Conservation (phyloP, 2,113 vertebrate species). For the Rynchops niger region DNA sequence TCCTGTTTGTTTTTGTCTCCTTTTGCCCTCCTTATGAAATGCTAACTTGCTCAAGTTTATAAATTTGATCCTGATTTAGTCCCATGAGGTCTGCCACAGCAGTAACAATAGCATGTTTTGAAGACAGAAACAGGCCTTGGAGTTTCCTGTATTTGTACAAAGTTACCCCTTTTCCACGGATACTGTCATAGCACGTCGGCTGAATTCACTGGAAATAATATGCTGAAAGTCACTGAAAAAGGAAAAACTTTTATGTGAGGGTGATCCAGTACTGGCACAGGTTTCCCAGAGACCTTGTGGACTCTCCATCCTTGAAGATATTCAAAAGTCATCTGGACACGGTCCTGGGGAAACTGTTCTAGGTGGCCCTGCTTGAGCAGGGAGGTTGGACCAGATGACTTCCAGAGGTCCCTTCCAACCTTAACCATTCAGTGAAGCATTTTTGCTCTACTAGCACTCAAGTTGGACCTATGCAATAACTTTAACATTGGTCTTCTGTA, state of each 20-base stretch:
- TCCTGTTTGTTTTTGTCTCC: neutral
- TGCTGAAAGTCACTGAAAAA: neutral
- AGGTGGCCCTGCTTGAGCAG: neutral
- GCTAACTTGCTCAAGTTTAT: neutral
- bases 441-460: neutral
- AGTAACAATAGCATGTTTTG: neutral
- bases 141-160: neutral
- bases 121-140: neutral
- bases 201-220: neutral
- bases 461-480: neutral
- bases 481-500: neutral
- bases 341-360: rapidly evolving
- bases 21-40: neutral
- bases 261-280: rapidly evolving
- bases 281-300: neutral
- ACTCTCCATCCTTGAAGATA: neutral
- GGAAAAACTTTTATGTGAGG: neutral
- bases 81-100: neutral
- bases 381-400: neutral
- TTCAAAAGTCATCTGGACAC: neutral
- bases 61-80: neutral
- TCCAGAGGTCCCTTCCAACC: neutral
- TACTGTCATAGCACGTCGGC: neutral
- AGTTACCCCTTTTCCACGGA: neutral
- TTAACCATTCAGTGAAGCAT: neutral